Percentiles rank a stretch among this genome's conserved stretches.
Evolutionary conservation across 2,888 invertebrate genomes (phyloP).

Genomic region (Pyrochroa serraticornis): DNA sequence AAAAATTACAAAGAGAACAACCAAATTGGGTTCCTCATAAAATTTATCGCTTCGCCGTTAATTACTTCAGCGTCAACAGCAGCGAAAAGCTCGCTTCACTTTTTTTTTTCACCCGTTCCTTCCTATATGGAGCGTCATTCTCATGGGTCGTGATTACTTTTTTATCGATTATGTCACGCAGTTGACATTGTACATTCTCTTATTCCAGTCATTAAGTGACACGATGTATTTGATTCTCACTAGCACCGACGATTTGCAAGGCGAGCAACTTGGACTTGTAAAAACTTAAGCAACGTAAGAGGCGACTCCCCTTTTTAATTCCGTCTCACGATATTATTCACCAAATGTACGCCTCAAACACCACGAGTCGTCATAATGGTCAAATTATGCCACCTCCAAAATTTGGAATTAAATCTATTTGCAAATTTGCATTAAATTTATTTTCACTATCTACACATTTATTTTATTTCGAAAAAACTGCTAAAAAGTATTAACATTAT

Average conservation of each 20-base stretch:
- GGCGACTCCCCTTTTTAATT: slow-evolving; percentile 13
- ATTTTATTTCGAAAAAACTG: no score
- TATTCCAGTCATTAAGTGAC: slow-evolving; percentile 23
- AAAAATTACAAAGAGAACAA: slow-evolving; percentile 22
- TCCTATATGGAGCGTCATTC: neutral
- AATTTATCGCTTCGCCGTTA: slow-evolving; percentile 22
- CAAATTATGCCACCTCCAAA: no score
- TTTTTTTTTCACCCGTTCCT: slow-evolving; percentile 7
- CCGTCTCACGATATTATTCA: neutral
- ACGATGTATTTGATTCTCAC: slow-evolving; percentile 20
- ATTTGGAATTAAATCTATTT: no score
- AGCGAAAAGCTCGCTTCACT: slow-evolving; percentile 11
- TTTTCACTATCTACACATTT: no score
- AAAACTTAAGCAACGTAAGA: slow-evolving; percentile 13
- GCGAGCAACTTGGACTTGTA: slow-evolving; percentile 22
- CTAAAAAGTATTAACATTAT: no score
- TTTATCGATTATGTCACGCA: slow-evolving; percentile 23
- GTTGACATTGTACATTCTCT: slow-evolving; percentile 29
- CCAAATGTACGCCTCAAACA: neutral
- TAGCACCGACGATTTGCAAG: slow-evolving; percentile 20
- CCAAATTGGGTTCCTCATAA: slow-evolving; percentile 13
- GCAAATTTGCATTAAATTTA: no score
- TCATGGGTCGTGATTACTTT: slow-evolving; percentile 19
- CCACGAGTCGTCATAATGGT: no score
- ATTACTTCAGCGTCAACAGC: slow-evolving; percentile 11